Conservation (phyloP, 2,113 vertebrate species). For the Stigmatopora argus region DNA sequence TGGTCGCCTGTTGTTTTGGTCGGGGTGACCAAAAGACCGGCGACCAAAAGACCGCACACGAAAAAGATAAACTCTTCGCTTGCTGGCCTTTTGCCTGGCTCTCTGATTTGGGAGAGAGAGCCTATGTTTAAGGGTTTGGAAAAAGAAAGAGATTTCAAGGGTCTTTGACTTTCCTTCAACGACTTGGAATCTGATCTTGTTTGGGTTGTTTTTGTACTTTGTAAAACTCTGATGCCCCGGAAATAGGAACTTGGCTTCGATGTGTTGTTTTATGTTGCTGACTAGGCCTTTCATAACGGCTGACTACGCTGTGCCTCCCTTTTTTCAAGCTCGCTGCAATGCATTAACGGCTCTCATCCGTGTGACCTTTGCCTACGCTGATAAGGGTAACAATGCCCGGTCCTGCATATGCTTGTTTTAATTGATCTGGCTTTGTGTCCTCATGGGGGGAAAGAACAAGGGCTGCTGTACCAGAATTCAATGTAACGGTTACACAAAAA, state of each 20-base stretch:
- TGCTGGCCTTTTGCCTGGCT: background rate
- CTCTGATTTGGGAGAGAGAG: background rate
- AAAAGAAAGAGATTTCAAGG: background rate
- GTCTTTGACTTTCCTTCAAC: background rate
- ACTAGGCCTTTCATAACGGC: conserved; percentile 18
- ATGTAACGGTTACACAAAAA: background rate
- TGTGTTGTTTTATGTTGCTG: conserved; percentile 18
- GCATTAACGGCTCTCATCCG: background rate
- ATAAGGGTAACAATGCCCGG: conserved; percentile 4
- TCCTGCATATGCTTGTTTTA: background rate
- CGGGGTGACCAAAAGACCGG: too few species aligned
- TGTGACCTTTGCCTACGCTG: conserved; percentile 7
- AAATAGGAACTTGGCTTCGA: background rate
- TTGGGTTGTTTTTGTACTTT: background rate
- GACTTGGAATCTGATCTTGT: background rate
- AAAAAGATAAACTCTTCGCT: too few species aligned
- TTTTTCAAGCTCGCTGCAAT: conserved; percentile 15
- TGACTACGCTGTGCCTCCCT: conserved; percentile 13
- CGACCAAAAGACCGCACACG: too few species aligned
- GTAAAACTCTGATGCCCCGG: background rate
- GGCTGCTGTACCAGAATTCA: background rate
- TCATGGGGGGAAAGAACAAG: background rate
- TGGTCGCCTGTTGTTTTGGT: too few species aligned
- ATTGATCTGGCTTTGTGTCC: background rate
- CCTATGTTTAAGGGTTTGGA: background rate